Evolutionary conservation across 2,888 invertebrate species (phyloP), one percentile per base, ranked within the genome.

Genomic region (Imbricaverruca yamaguchii): DNA sequence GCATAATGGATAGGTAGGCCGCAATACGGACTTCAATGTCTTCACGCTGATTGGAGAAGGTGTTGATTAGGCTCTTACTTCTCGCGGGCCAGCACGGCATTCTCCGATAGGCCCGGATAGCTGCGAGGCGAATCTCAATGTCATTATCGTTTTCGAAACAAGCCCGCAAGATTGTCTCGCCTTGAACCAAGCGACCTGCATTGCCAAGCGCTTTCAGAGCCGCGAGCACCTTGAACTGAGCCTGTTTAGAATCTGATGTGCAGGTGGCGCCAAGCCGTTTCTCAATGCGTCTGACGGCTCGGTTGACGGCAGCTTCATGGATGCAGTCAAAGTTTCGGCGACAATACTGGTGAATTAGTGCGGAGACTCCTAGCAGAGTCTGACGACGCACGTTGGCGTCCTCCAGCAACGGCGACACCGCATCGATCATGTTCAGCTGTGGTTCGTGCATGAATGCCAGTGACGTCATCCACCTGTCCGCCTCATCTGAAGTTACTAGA

Each of bases 201-300:
- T 97, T 98, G 25, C 95, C 95, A 9, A 97, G 87, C 0, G 95
- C 93, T 88, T 97, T 96, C 39, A 97, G 89, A 15, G 93, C 91
- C 84, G 94, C 90, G 83, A 94, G 88, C 78, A 92, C 88, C 92
- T 90, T 83, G 23, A 83, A 81, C 56, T 84, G 82, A 15, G 84
- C 82, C 39, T 83, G 80, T 1, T 81, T 80, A 63, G 82, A 83
- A 7, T 81, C 80, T 13, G 84, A 81, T 39, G 83, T 82, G 83
- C 87, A 87, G 23, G 83, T 83, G 25, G 81, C 81, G 13, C 87
- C 87, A 15, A 87, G 83, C 53, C 84, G 83, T 0, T 81, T 82
- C 65, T 85, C 85, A 63, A 88, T 84, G 53, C 85, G 82, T 11
- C 84, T 83, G 80, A 87, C 83, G 63, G 88, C 84, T 23, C 86